Conservation (phyloP, 1,140 invertebrate genomes). For the Babylonia areolata region DNA sequence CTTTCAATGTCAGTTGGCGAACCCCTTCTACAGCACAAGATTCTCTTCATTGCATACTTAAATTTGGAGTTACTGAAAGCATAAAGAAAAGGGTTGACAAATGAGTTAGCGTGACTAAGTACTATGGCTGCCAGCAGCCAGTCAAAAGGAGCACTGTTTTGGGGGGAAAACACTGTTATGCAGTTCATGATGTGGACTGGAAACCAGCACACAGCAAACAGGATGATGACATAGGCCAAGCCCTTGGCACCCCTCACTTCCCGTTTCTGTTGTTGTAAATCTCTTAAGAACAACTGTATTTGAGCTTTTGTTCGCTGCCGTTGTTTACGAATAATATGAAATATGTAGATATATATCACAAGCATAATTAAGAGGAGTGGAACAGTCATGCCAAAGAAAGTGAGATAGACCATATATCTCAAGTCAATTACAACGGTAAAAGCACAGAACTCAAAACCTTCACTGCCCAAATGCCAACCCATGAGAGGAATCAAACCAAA, state of each 20-base stretch:
- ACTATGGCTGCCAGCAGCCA: slow-evolving; percentile 78
- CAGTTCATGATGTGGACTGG: slow-evolving; percentile 71
- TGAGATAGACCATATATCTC: slow-evolving; percentile 73
- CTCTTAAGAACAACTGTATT: slow-evolving; percentile 38
- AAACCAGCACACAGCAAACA: slow-evolving; percentile 73
- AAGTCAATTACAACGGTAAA: slow-evolving; percentile 70
- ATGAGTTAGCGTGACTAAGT: slow-evolving; percentile 81
- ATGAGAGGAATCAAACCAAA: slow-evolving; percentile 69
- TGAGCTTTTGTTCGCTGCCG: slow-evolving; percentile 53
- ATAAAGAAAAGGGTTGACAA: slow-evolving; percentile 75
- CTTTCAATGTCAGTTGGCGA: no score
- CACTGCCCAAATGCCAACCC: slow-evolving; percentile 65
- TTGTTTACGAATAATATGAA: slow-evolving; percentile 51
- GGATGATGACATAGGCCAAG: slow-evolving; percentile 66
- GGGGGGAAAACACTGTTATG: slow-evolving; percentile 50
- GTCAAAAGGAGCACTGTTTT: slow-evolving; percentile 47
- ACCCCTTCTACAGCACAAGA: slow-evolving; percentile 51
- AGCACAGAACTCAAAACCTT: slow-evolving; percentile 53
- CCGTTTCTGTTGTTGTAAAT: slow-evolving; percentile 44
- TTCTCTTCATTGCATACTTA: slow-evolving; percentile 83
- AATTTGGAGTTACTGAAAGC: slow-evolving; percentile 92
- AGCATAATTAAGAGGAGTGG: slow-evolving; percentile 67
- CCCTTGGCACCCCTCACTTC: slow-evolving; percentile 71
- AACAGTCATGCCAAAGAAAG: slow-evolving; percentile 70
- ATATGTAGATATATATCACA: slow-evolving; percentile 71